Evolutionary conservation across 2,797 vertebrate species (phyloP), one percentile per base, ranked within the genome.

Genomic region (Alcedo atthis): DNA sequence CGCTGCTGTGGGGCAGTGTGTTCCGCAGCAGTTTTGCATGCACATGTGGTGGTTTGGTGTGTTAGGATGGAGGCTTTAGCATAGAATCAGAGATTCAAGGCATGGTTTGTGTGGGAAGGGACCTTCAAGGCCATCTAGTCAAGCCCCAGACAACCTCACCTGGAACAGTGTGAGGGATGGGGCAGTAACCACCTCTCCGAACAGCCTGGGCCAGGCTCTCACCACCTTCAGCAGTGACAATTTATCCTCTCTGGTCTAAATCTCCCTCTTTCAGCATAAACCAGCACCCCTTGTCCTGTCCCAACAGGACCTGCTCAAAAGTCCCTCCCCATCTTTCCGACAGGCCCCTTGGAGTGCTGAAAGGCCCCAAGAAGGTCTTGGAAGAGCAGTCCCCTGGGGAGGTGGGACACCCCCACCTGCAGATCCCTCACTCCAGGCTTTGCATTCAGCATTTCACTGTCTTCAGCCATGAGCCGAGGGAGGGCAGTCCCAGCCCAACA

Each of bases 1-100:
- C 1, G 2, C 40, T 30, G 77, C 55, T 2, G 0, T 9, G 25
- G 40, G n/a, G n/a, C 10, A 25, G 10, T 16, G 19, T 4, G 73
- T 24, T 42, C 45, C 18, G 5, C 2, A 2, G 15, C 12, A 9
- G 33, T 26, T 25, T 13, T 57, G 54, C 48, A 1, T 6, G 32
- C 22, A 4, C 21, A 5, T 40, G 2, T 5, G 20, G 33, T 4
- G 32, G 43, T 32, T 5, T 8, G 15, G 40, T 3, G 32, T 42
- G 46, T 24, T 48, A 46, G 46, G 46, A 24, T 48, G 46, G 49
- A 53, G 49, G 26, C 49, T 16, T 28, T 53, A 26, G 24, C 25
- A 16, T 26, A 25, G 25, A 26, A 28, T 51, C 49, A 26, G 28
- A 28, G 49, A 28, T 28, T 28, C 15, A 51, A 16, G 26, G 5